Evolutionary conservation across 1,140 invertebrate species (phyloP), one percentile per base, ranked within the genome.

Genomic region (Anthonomus grandis): DNA sequence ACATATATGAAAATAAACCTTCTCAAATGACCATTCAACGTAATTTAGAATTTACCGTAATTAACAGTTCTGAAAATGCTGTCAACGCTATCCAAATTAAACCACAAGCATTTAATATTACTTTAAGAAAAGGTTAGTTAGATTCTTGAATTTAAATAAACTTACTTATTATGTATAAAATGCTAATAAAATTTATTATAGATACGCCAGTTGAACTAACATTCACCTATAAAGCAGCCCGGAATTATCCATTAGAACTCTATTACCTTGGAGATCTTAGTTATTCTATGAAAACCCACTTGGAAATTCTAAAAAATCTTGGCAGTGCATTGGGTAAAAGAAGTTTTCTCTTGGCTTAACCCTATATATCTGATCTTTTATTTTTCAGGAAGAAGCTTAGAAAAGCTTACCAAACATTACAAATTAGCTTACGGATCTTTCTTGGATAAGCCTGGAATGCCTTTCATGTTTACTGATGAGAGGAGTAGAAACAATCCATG

Each of bases 251-350:
- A 1, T 78, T 96, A n/a, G 93, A 96, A 73, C 76, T 96, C 6
- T 96, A 96, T 72, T 93, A 92, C 66, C 73, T 96, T 25, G 93
- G 95, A 88, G 93, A 96, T 71, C 75, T 94, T 9, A 93, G 90
- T 4, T 87, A 87, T 76, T 91, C 90, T 3, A 96, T 96, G 93
- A 80, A 79, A 62, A 86, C 91, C 64, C 90, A 95, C 65, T 89
- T 93, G 66, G 80, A 86, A 3, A 92, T 90, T 6, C 67, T 95
- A 19, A 83, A 85, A 2, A 75, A 79, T 22, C 69, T 95, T n/a
- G 87, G 90, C n/a, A 75, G 74, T 10, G 75, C 83, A 47, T 78
- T 94, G 37, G 19, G 55, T 57, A 45, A 48, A 27, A 46, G 6
- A 53, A 31, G 3, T 25, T 46, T 46, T 46, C 45, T 36, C 9